Evolutionary conservation across 2,888 invertebrate genomes (phyloP), one percentile per base, ranked within the genome.

Genomic region (Cerastis leucographa): DNA sequence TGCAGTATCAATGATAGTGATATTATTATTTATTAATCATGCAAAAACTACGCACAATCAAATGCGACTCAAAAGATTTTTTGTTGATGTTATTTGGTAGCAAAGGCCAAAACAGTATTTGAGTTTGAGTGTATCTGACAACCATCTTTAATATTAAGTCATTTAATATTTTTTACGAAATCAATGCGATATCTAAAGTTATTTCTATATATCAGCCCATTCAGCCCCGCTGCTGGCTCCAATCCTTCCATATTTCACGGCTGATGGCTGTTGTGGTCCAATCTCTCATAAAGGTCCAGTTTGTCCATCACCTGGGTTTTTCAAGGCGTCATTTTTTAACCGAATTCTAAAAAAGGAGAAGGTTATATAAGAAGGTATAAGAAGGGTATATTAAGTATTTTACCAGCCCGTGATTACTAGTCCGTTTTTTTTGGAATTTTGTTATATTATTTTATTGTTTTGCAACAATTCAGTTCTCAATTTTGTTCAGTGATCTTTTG

Each of bases 21-120:
- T 80, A 72, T 54, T 80, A 64, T 78, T 64, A 49, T 64, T 49
- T 78, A 64, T 65, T 25, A 74, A 65, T 65, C 54, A 44, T 29
- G 49, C 67, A 83, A 83, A 81, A 81, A 83, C 71, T 71, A 49
- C 54, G 12, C 62, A 49, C 80, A 42, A 42, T 44, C 62, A n/a
- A 66, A 42, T 67, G 14, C 6, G 5, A 1, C 19, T 42, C 44
- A 44, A 54, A 46, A 14, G 11, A 14, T 54, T 70, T 80, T 61
- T 69, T 66, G n/a, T 49, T 42, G n/a, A 8, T 64, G 42, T 14
- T 42, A 17, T 51, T 51, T 59, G 14, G 14, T 19, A 74, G 12
- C 35, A 40, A 61, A 80, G 2, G 42, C 22, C 29, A 25, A 49
- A 64, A 35, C n/a, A 46, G 29, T 46, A 35, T n/a, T 44, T 40